A percentile compares a stretch with the other conserved stretches of the same genome.
phyloP scores from a whole-genome alignment of 2,888 invertebrate species.

The Orthonevra nobilis region DNA sequence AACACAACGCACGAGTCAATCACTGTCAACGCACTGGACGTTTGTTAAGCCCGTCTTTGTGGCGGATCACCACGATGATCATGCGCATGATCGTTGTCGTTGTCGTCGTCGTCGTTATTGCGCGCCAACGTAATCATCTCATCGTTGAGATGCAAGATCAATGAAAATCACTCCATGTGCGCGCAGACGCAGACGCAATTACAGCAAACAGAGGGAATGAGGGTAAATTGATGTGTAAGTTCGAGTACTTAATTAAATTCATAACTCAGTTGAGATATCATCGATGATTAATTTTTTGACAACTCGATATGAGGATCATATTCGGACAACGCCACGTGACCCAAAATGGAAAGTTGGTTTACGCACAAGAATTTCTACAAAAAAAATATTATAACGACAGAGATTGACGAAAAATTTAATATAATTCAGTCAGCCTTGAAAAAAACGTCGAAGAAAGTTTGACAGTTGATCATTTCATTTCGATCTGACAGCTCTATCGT shows the following conservation, averaged over 20 bases:
- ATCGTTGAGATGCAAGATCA: constrained; percentile 50
- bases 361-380: constrained; percentile 14
- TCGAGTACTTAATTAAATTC: constrained; percentile 38
- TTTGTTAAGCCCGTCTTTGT: too few relatives aligned
- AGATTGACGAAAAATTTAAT: constrained; percentile 4
- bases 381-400: not conserved
- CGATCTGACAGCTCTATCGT: too few relatives aligned
- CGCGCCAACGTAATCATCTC: constrained; percentile 50
- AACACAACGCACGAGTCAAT: constrained; percentile 53
- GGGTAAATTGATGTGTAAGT: constrained; percentile 33
- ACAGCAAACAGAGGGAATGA: too few relatives aligned
- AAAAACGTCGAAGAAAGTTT: not conserved
- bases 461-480: too few relatives aligned
- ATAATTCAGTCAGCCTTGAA: too few relatives aligned
- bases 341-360: constrained; percentile 29
- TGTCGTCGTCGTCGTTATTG: constrained; percentile 17
- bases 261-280: constrained; percentile 48
- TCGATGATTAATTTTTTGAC: constrained; percentile 60
- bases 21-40: constrained; percentile 48
- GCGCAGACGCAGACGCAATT: too few relatives aligned
- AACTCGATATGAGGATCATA: too few relatives aligned
- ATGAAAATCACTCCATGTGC: constrained; percentile 29
- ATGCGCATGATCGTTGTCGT: constrained; percentile 2
- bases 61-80: constrained; percentile 22
- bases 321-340: too few relatives aligned